Evolutionary conservation across 92 coral and sea anemone species (phyloP).

Genomic region (Phymanthus crucifer): DNA sequence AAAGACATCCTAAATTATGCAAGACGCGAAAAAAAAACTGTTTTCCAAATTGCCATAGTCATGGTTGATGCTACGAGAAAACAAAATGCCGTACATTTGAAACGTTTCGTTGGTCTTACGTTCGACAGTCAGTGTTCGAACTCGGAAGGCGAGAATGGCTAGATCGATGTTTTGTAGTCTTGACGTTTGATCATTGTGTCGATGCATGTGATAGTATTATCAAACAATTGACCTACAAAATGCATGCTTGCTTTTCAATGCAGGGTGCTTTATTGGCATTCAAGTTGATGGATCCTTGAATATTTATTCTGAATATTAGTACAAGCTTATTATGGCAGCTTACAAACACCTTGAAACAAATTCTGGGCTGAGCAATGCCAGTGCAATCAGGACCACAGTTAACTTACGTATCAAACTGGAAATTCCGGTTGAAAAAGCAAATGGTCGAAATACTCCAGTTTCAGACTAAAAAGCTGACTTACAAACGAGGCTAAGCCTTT

Average conservation of each 20-base stretch:
- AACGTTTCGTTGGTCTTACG: background rate
- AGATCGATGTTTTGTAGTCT: background rate
- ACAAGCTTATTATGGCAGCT: background rate
- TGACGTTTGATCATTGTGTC: background rate
- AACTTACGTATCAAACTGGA: background rate
- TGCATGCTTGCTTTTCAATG: background rate
- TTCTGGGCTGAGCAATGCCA: too few species aligned
- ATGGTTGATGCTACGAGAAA: background rate
- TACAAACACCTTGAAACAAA: background rate
- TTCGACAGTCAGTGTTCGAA: background rate
- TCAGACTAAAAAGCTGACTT: too few species aligned
- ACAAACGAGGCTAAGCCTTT: too few species aligned
- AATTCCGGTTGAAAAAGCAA: too few species aligned
- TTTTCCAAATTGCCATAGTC: background rate
- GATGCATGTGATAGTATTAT: background rate
- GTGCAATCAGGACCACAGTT: too few species aligned
- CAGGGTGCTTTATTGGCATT: background rate
- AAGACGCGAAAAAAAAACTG: background rate
- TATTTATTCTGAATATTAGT: background rate
- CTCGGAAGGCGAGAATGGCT: background rate
- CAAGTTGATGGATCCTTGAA: background rate
- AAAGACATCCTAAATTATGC: background rate
- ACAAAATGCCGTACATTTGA: background rate
- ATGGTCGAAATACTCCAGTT: too few species aligned
- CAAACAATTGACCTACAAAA: background rate